Base-by-base conservation (phyloP, 2,113 vertebrate genomes). In the Gorsachius goisagi region DNA sequence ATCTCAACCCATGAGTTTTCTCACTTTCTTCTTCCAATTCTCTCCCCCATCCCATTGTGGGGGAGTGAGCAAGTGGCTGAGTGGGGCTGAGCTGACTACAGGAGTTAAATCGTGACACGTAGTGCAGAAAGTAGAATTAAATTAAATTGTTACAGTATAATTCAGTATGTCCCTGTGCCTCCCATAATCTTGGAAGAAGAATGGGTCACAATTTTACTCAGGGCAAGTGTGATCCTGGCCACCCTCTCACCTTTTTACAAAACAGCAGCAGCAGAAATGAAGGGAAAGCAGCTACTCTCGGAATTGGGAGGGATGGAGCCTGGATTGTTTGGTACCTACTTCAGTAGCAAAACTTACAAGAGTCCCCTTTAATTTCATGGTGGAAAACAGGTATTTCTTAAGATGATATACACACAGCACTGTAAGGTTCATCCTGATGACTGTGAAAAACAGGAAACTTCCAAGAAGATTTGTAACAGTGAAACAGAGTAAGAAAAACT, bases 11-110 rank as follows among this genome's bases (percentile, higher is more conserved):
- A 39, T 0, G 1, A 45, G 15, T 52, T 62, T 79, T 47, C 37
- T 69, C 33, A 19, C 47, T 55, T 63, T 39, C 10, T 28, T 14
- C 12, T 71, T 63, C 6, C 8, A 8, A 5, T 47, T 41, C n/a
- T 35, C 12, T 72, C 6, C 24, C 19, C 14, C 3, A 15, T 32
- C 26, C 14, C 14, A 6, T 2, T 3, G 4, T 0, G 1, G 17
- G 9, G 15, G 22, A 23, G 33, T 28, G 28, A 69, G 20, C 0
- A 0, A 75, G 52, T 0, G 0, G 30, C n/a, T 71, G n/a, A 0
- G 1, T 37, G 21, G 21, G 26, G 30, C 41, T 50, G 17, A 35
- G n/a, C 35, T 77, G 49, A 12, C 49, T 22, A 7, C 0, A 1
- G 26, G 15, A 9, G 12, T 44, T 71, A 50, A 76, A 47, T 24